Percentiles rank a stretch among this genome's conserved stretches.
Conservation (phyloP, 2,888 invertebrate genomes). For the Drosophila percnosoma region DNA sequence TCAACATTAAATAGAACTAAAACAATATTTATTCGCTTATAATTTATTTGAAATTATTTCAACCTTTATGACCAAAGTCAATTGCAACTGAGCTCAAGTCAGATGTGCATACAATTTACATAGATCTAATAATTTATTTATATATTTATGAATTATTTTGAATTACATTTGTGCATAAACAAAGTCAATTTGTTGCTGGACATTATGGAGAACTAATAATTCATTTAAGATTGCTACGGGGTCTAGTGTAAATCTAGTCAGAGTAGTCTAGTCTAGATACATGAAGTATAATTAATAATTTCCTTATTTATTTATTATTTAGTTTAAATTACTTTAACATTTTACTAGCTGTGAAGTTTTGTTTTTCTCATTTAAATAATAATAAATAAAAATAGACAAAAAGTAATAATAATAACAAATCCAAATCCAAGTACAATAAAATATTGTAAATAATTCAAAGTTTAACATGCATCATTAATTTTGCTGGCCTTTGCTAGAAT, state of each 20-base stretch:
- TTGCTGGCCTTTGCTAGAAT: fast-evolving
- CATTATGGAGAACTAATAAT: neutral
- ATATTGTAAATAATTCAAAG: neutral
- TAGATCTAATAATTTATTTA: neutral
- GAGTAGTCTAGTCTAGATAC: neutral
- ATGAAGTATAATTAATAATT: neutral
- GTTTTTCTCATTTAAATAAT: neutral
- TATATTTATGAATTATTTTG: neutral
- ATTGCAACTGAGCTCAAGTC: neutral
- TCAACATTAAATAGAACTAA: neutral
- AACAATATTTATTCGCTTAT: neutral
- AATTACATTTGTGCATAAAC: neutral
- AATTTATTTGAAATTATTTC: neutral
- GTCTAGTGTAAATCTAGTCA: neutral
- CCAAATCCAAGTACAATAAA: neutral
- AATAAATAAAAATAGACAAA: neutral
- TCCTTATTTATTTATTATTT: neutral
- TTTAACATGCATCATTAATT: neutral
- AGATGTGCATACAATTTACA: fast-evolving
- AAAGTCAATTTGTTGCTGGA: neutral
- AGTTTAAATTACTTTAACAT: neutral
- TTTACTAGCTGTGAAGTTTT: neutral
- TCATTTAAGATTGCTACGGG: neutral
- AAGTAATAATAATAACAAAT: neutral
- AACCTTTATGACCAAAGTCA: neutral